Evolutionary conservation across 1,140 invertebrate species (phyloP), one percentile per base, ranked within the genome.

Genomic region (Pogonognathellus flavescens): DNA sequence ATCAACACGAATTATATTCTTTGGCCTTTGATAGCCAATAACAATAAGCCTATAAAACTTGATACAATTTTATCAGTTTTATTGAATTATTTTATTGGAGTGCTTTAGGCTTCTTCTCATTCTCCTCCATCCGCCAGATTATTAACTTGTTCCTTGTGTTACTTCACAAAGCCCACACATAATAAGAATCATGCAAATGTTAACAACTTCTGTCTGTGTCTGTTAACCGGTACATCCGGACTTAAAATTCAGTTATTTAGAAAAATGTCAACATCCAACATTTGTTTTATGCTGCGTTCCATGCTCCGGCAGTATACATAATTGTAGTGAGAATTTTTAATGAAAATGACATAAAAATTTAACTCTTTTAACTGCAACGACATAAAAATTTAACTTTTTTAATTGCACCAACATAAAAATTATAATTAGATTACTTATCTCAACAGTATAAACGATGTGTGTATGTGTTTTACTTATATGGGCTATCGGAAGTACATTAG

Each of bases 341-440:
- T 25, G 41, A 14, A 49, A 31, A 50, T 49, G 25, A 76, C 41
- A 76, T 41, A 41, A 41, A 41, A 41, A 41, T 41, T 41, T 41
- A 41, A 41, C 31, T 41, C n/a, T 41, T 41, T 41, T 41, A 41
- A 41, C 6, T 1, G 2, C 6, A 41, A 41, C 31, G 31, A 41
- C 31, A 41, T 41, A 41, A 41, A 41, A 41, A 41, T 41, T 41
- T 41, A 41, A 41, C 31, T 41, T 41, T 41, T 41, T 6, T 3
- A 6, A 41, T n/a, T n/a, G n/a, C 31, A 41, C 31, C 6, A 41
- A 41, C 31, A 41, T 41, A 41, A 76, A 76, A 76, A 76, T 49
- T 49, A 49, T 76, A 76, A 76, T 76, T 76, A n/a, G 41, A 76
- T 76, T 76, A 76, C 25, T 50, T 49, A 49, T 16, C 70, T 18